Base-by-base conservation (phyloP, 2,888 invertebrate species). In the Pristionchus japonicus region DNA sequence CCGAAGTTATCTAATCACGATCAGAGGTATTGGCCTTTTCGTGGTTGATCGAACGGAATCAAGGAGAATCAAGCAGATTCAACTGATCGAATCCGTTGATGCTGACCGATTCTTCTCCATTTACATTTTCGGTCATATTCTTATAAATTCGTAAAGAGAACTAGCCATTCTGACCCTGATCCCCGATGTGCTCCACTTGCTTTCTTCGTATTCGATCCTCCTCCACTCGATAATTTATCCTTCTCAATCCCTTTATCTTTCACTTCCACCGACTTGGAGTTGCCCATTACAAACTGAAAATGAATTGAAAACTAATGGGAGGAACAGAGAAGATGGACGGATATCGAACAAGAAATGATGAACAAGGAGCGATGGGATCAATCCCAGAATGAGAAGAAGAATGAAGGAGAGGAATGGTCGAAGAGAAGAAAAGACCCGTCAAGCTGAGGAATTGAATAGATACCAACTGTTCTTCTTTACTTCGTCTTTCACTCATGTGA, bases 391-490 rank as follows among this genome's bases (percentile, higher is more conserved):
- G 34, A 49, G 83, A 34, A 64, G 57, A 34, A 15, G 52, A 31
- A 34, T 4, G 34, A 27, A 57, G 1, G n/a, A 40, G 31, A 31
- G 27, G 17, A 61, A 61, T 61, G 84, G 27, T 6, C 31, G 61
- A 84, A 84, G 64, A 84, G 17, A 37, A n/a, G 43, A 43, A 84
- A 34, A 37, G 61, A 61, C 61, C 31, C 40, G 57, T 31, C n/a
- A 9, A 83, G 52, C 20, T n/a, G 17, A 52, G 52, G n/a, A 49
- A 52, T 49, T 47, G 52, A 47, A 82, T 47, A 82, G 82, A 82
- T 31, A 82, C 49, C 74, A 74, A 74, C 74, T 74, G 74, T 74
- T 74, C 37, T 27, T 40, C 74, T 37, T 74, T 23, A 34, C 67
- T 67, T 67, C 67, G 67, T 74, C 20, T 61, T 61, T 74, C 37